Evolutionary conservation across 2,113 vertebrate species (phyloP).

Genomic region (Promerops cafer): DNA sequence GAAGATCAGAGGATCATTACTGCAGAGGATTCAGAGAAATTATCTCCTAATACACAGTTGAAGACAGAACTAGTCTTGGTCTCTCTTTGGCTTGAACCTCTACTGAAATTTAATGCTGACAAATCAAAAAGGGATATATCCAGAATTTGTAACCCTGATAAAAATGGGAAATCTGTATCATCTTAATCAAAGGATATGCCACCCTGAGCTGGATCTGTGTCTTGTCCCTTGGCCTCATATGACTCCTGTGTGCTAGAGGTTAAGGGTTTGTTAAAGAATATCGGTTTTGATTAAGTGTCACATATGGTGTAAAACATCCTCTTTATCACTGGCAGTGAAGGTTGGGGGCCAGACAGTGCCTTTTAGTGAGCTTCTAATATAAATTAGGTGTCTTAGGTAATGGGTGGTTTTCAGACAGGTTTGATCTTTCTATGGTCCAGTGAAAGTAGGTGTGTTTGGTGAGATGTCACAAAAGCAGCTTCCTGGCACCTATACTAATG

Average conservation of each 20-base stretch:
- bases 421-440: conserved; percentile 73
- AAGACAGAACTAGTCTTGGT: conserved; percentile 69
- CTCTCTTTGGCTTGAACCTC: conserved; percentile 71
- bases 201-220: conserved; percentile 66
- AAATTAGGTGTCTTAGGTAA: conserved; percentile 80
- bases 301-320: conserved; percentile 73
- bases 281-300: conserved; percentile 82
- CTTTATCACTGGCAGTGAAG: conserved; percentile 75
- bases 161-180: conserved; percentile 71
- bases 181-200: conserved; percentile 79
- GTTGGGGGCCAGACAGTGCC: conserved; percentile 65
- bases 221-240: conserved; percentile 70
- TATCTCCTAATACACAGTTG: conserved; percentile 58
- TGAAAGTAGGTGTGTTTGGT: conserved; percentile 62
- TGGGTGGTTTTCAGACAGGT: conserved; percentile 71
- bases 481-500: conserved; percentile 72
- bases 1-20: conserved; percentile 67
- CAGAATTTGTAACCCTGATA: conserved; percentile 71
- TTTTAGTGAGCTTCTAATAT: conserved; percentile 74
- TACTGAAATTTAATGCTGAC: conserved; percentile 76
- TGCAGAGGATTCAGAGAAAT: conserved; percentile 73
- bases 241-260: conserved; percentile 68
- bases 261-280: conserved; percentile 80
- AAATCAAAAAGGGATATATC: conserved; percentile 74
- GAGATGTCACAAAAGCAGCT: conserved; percentile 68